phyloP scores from a whole-genome alignment of 2,797 vertebrate genomes.

The Parauchenoglanis ngamensis region DNA sequence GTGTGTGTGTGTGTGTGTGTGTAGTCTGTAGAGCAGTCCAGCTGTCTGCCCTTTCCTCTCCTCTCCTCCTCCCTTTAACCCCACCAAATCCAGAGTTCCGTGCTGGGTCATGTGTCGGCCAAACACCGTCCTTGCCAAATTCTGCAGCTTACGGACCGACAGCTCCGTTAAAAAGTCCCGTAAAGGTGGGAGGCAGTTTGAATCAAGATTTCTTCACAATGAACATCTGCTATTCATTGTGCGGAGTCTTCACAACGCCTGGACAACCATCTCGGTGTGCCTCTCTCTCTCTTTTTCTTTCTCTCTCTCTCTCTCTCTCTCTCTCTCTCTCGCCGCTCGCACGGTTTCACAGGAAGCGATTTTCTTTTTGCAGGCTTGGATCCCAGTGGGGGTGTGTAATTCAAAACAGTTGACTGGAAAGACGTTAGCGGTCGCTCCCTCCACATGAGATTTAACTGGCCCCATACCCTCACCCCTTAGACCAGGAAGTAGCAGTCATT shows the following conservation, averaged over 20 bases:
- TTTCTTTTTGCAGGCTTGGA: conserved; percentile 75
- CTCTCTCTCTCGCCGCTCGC: conserved; percentile 58
- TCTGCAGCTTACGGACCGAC: conserved; percentile 65
- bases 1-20: conserved; percentile 29
- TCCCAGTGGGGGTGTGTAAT: conserved; percentile 82
- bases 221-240: conserved; percentile 82
- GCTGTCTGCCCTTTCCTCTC: conserved; percentile 40
- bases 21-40: conserved; percentile 44
- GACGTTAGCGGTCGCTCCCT: conserved; percentile 74
- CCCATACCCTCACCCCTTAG: conserved; percentile 43
- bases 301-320: conserved; percentile 49
- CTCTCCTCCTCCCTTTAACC: conserved; percentile 55
- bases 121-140: conserved; percentile 63
- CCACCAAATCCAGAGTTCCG: conserved; percentile 57
- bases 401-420: conserved; percentile 81
- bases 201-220: conserved; percentile 50
- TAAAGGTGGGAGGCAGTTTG: conserved; percentile 46
- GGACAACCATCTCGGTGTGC: conserved; percentile 67
- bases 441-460: conserved; percentile 49
- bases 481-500: conserved; percentile 38
- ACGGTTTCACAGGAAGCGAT: conserved; percentile 78
- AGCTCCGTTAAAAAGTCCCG: conserved; percentile 51
- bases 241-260: conserved; percentile 72
- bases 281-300: conserved; percentile 38
- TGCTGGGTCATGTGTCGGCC: conserved; percentile 69